phyloP scores from a whole-genome alignment of 2,113 vertebrate species.

The Tetrax tetrax region DNA sequence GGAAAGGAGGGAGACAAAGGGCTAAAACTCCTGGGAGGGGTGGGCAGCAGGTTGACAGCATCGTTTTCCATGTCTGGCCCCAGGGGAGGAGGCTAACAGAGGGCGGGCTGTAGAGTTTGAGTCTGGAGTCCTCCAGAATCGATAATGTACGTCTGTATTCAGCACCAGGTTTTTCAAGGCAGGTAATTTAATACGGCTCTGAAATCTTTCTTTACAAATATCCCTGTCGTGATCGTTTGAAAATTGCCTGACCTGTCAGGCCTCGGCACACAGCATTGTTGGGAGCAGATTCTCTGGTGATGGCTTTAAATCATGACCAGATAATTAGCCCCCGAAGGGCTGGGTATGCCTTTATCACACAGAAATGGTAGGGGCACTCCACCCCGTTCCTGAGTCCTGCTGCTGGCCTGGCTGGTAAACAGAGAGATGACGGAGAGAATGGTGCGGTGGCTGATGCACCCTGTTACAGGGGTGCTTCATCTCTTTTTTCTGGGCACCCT shows the following conservation, averaged over 20 bases:
- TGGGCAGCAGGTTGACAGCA: background rate
- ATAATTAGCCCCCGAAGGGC: background rate
- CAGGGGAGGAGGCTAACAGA: background rate
- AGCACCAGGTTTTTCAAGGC: conserved; percentile 1
- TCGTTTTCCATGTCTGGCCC: conserved; percentile 17
- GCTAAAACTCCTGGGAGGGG: background rate
- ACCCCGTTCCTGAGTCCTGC: background rate
- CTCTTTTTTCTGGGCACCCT: background rate
- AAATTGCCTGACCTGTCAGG: conserved; percentile 19
- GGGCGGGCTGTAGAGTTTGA: background rate
- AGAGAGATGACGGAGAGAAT: background rate
- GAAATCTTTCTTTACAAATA: background rate
- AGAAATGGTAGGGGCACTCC: background rate
- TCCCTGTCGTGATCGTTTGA: background rate
- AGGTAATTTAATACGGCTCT: conserved; percentile 31
- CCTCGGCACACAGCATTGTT: background rate
- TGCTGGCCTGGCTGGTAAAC: background rate
- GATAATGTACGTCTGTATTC: background rate
- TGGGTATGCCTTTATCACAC: background rate
- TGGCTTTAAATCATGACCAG: background rate
- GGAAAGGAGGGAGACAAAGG: background rate
- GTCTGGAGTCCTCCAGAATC: conserved; percentile 22
- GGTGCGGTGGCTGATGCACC: background rate
- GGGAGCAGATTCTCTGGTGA: background rate
- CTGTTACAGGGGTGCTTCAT: background rate